A percentile compares a stretch with the other conserved stretches of the same genome.
phyloP scores from a whole-genome alignment of 1,140 invertebrate genomes.

The Eurosta solidaginis region DNA sequence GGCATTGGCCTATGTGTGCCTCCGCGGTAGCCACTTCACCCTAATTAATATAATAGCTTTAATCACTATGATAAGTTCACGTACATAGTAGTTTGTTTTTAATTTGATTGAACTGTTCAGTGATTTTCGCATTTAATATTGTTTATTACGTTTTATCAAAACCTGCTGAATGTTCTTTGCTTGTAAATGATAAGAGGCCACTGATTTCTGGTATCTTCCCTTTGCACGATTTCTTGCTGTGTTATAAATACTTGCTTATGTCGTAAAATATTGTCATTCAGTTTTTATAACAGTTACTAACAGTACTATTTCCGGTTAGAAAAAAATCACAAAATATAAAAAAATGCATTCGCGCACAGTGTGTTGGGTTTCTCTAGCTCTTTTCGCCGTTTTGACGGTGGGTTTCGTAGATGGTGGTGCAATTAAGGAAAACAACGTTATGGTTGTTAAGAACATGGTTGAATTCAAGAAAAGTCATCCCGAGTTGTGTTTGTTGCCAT shows the following conservation, averaged over 20 bases:
- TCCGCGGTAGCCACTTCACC: too few species aligned
- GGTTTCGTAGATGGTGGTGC: neutral
- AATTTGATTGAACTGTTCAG: too few species aligned
- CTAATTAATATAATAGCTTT: too few species aligned
- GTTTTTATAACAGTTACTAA: neutral
- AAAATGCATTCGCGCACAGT: neutral
- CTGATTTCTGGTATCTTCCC: neutral
- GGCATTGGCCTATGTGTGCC: too few species aligned
- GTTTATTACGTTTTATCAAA: too few species aligned
- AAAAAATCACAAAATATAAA: neutral
- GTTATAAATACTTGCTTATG: neutral
- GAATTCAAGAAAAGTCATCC: constrained; percentile 46
- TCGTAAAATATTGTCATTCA: neutral
- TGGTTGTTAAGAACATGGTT: constrained; percentile 45
- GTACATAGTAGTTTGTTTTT: too few species aligned
- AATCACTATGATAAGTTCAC: too few species aligned
- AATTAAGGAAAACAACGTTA: neutral
- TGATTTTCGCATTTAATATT: too few species aligned
- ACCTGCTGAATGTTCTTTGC: neutral
- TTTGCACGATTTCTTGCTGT: neutral
- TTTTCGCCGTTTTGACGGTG: neutral
- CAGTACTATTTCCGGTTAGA: neutral
- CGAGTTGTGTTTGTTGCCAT: constrained; percentile 37
- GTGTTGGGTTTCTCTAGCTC: neutral
- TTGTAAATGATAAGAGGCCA: neutral